Conservation (phyloP, 2,888 invertebrate genomes). For the Meiosimyza decipiens region DNA sequence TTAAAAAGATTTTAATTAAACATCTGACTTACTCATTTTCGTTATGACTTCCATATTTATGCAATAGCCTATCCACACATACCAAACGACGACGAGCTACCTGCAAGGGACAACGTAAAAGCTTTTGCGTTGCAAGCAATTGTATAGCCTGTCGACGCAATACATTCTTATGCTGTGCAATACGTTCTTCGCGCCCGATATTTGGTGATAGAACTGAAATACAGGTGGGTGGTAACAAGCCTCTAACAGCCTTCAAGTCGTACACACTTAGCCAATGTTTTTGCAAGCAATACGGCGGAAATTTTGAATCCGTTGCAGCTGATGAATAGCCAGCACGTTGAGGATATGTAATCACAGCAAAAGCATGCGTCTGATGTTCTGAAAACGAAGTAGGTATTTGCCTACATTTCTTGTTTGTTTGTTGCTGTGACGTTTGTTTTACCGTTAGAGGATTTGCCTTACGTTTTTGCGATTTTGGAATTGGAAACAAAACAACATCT, state of each 20-base stretch:
- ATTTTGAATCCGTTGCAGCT: conserved; percentile 41
- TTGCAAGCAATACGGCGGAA: conserved; percentile 56
- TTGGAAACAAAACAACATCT: conserved; percentile 6
- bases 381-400: conserved; percentile 4
- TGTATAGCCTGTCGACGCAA: conserved; percentile 64
- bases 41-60: conserved; percentile 58
- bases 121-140: conserved; percentile 57
- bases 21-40: conserved; percentile 53
- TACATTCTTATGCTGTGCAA: conserved; percentile 59
- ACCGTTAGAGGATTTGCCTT: conserved; percentile 36
- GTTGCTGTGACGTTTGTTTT: conserved; percentile 37
- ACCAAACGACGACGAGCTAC: conserved; percentile 59
- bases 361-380: conserved; percentile 18
- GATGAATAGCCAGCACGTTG: conserved; percentile 43
- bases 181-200: conserved; percentile 62
- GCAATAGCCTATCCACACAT: conserved; percentile 61
- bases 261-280: conserved; percentile 58
- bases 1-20: conserved; percentile 9
- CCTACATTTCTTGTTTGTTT: conserved; percentile 41
- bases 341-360: conserved; percentile 28
- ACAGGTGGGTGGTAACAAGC: conserved; percentile 10
- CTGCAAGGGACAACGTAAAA: conserved; percentile 56
- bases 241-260: conserved; percentile 42
- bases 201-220: conserved; percentile 43
- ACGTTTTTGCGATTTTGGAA: conserved; percentile 43